Percentiles rank a stretch among this genome's conserved stretches.
Conservation (phyloP, 1,140 invertebrate species). For the Druon quercuslanigerum region DNA sequence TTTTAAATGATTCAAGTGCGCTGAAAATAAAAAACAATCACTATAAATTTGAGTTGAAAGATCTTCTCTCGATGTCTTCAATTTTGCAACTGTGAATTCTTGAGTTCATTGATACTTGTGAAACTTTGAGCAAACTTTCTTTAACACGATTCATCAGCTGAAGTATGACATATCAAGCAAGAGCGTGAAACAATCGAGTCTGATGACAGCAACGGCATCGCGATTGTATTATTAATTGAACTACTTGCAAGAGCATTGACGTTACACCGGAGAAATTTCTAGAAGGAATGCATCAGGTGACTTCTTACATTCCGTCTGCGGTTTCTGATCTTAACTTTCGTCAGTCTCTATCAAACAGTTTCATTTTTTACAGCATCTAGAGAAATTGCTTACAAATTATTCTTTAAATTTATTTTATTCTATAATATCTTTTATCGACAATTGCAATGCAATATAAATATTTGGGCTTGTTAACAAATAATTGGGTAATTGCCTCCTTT, state of each 20-base stretch:
- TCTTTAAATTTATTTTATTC: background rate
- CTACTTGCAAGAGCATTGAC: constrained; percentile 9
- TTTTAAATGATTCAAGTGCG: too few species aligned
- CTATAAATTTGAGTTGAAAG: too few species aligned
- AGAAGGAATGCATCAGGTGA: background rate
- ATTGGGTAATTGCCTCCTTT: too few species aligned
- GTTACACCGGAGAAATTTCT: constrained; percentile 33
- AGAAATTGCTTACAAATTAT: background rate
- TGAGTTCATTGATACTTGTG: too few species aligned
- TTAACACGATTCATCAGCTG: background rate
- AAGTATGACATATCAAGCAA: background rate
- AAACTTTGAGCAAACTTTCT: too few species aligned
- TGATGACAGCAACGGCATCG: background rate
- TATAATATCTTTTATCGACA: background rate
- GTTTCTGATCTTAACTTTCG: background rate
- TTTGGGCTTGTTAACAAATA: too few species aligned
- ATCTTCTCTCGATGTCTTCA: too few species aligned
- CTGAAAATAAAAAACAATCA: too few species aligned
- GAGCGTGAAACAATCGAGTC: background rate
- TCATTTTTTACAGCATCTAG: background rate
- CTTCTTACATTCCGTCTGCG: too few species aligned
- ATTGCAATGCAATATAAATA: background rate
- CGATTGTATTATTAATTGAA: constrained; percentile 25
- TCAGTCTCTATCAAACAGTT: background rate
- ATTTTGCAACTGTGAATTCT: too few species aligned